These are phyloP conservation scores for Subanguina moxae DNA, from an alignment of 1,140 invertebrate genomes.

Conservation along the genomic window DNA sequence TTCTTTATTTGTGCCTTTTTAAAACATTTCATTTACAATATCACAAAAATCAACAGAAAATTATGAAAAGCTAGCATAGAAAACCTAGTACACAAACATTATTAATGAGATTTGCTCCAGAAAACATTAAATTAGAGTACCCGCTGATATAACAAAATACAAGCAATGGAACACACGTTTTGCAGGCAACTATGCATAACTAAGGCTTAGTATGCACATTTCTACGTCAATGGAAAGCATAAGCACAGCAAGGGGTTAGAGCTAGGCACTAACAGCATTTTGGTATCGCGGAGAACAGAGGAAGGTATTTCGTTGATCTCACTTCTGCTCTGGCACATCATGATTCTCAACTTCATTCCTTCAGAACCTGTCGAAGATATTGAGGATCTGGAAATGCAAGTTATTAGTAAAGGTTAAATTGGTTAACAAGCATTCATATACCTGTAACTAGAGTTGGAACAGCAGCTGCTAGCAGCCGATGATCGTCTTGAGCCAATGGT, in stretches of 20 bases:
- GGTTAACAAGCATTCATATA: background rate
- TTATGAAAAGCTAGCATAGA: too few relatives aligned
- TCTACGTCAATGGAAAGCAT: slow-evolving; percentile 44
- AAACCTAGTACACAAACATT: too few relatives aligned
- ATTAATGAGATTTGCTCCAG: too few relatives aligned
- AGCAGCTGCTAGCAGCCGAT: slow-evolving; percentile 22
- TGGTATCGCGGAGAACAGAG: slow-evolving; percentile 40
- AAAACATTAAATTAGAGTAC: too few relatives aligned
- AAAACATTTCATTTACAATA: too few relatives aligned
- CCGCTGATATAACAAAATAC: too few relatives aligned
- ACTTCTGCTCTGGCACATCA: slow-evolving; percentile 50
- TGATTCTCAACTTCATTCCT: slow-evolving; percentile 44
- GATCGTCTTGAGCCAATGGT: slow-evolving; percentile 27
- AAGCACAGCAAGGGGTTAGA: slow-evolving; percentile 43
- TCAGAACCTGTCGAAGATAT: slow-evolving; percentile 26
- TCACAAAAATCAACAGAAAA: too few relatives aligned
- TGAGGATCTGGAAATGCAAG: slow-evolving; percentile 9
- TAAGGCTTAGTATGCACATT: background rate
- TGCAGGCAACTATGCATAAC: background rate
- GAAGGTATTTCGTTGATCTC: slow-evolving; percentile 42
- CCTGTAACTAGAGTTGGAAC: slow-evolving; percentile 26
- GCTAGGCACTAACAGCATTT: slow-evolving; percentile 36
- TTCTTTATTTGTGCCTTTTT: too few relatives aligned
- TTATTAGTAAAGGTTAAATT: background rate
- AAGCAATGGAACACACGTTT: too few relatives aligned